Conservation (phyloP, 2,888 invertebrate genomes). For the Phragmatobia fuliginosa region DNA sequence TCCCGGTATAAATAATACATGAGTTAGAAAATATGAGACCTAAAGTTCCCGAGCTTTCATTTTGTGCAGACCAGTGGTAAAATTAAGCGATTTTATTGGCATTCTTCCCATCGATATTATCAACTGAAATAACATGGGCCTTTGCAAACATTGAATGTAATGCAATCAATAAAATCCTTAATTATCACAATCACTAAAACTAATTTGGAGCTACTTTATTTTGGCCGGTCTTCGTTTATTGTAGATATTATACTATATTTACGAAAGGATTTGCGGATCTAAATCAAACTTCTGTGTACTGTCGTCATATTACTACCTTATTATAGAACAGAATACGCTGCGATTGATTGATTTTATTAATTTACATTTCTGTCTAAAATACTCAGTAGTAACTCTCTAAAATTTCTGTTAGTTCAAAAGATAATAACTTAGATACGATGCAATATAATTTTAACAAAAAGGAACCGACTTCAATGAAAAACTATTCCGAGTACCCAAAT, state of each 20-base stretch:
- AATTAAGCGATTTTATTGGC: conserved; percentile 83
- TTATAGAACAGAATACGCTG: conserved; percentile 26
- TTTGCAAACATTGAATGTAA: conserved; percentile 34
- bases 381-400: conserved; percentile 8
- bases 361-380: conserved; percentile 7
- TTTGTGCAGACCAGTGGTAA: conserved; percentile 72
- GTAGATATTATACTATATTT: conserved; percentile 20
- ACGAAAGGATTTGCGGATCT: conserved; percentile 26
- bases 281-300: conserved; percentile 33
- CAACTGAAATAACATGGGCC: conserved; percentile 57
- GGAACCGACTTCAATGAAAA: too few relatives aligned
- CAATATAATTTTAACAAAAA: too few relatives aligned
- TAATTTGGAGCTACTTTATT: conserved; percentile 22
- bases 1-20: conserved; percentile 79
- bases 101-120: conserved; percentile 69
- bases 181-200: conserved; percentile 21
- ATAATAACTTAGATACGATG: conserved; percentile 4
- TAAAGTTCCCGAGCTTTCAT: conserved; percentile 64
- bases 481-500: too few relatives aligned
- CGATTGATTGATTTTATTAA: conserved; percentile 27
- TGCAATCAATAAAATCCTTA: conserved; percentile 28
- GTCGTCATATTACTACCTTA: conserved; percentile 30
- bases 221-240: conserved; percentile 19
- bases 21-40: conserved; percentile 77
- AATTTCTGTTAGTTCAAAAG: conserved; percentile 8